Conservation (phyloP, 2,797 vertebrate species). For the Channallabes apus region DNA sequence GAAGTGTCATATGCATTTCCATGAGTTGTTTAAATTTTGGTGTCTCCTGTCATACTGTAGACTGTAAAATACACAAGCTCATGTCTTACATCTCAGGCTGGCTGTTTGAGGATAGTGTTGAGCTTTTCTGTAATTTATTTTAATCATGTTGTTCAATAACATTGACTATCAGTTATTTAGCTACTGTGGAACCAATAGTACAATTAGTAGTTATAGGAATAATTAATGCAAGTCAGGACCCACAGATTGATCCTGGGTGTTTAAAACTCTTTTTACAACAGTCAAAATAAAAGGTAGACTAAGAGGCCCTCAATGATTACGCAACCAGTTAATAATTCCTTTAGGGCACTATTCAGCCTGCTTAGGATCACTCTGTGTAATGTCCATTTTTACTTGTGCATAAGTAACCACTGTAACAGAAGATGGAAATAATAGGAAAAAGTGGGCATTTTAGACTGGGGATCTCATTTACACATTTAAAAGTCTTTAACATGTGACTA, state of each 20-base stretch:
- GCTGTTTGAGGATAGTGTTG: not conserved
- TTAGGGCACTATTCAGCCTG: slow-evolving; percentile 9
- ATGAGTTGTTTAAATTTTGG: not conserved
- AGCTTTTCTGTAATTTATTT: not conserved
- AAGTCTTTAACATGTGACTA: not conserved
- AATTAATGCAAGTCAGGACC: not conserved
- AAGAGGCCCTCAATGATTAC: not conserved
- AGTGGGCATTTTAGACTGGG: not conserved
- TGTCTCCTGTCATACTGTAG: not conserved
- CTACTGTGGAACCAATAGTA: not conserved
- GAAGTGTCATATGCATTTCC: not conserved
- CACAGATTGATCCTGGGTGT: not conserved
- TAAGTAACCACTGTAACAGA: slow-evolving; percentile 32
- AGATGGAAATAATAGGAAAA: slow-evolving; percentile 35
- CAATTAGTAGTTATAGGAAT: not conserved
- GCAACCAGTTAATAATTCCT: slow-evolving; percentile 26
- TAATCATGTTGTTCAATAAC: not conserved
- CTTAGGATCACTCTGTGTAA: slow-evolving; percentile 35
- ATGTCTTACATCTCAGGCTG: not conserved
- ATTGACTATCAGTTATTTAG: not conserved
- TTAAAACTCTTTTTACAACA: not conserved
- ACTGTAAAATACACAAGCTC: not conserved
- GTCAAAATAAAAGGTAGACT: not conserved
- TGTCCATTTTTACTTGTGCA: slow-evolving; percentile 1
- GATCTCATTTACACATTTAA: slow-evolving; percentile 13